phyloP scores from a whole-genome alignment of 2,113 vertebrate species.

The Periophthalmus modestus region DNA sequence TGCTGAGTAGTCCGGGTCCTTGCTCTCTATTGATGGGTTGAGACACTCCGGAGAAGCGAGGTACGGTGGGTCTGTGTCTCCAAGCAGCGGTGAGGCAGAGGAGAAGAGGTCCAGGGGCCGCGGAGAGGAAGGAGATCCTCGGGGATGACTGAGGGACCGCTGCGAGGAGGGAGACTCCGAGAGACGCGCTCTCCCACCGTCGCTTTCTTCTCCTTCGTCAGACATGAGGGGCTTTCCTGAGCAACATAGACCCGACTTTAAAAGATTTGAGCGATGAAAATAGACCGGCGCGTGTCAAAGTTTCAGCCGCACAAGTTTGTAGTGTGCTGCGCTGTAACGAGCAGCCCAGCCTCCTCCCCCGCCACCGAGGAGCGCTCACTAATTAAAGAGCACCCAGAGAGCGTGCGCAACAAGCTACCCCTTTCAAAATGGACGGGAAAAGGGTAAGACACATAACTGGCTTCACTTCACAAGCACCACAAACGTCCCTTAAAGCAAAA shows the following conservation, averaged over 20 bases:
- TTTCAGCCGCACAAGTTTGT: conserved; percentile 56
- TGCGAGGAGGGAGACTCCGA: conserved; percentile 59
- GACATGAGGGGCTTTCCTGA: conserved; percentile 63
- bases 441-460: not conserved
- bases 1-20: conserved; percentile 26
- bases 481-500: not conserved
- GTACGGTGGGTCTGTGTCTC: conserved; percentile 65
- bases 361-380: conserved; percentile 40
- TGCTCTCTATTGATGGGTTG: conserved; percentile 36
- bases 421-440: conserved; percentile 56
- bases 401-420: conserved; percentile 63
- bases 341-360: conserved; percentile 37
- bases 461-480: not conserved
- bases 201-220: conserved; percentile 72
- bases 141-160: conserved; percentile 48
- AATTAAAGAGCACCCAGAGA: conserved; percentile 47
- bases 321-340: conserved; percentile 21
- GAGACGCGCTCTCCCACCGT: conserved; percentile 58
- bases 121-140: conserved; percentile 56
- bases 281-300: conserved; percentile 47
- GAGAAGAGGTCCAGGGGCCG: conserved; percentile 68
- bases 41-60: conserved; percentile 54
- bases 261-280: conserved; percentile 25
- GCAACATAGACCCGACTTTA: conserved; percentile 39
- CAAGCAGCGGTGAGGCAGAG: conserved; percentile 64